phyloP scores from a whole-genome alignment of 2,888 invertebrate genomes.

The Theretra japonica region DNA sequence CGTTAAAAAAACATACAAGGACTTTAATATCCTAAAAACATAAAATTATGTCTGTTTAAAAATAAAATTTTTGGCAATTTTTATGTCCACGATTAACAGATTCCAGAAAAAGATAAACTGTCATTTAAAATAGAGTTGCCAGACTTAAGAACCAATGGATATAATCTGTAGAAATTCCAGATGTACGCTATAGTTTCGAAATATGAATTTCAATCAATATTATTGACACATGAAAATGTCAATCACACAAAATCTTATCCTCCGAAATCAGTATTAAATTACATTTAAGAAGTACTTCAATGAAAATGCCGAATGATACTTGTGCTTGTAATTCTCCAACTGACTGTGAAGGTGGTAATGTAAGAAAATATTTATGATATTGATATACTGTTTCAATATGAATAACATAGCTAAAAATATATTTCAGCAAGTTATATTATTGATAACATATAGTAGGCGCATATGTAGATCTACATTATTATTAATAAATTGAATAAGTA shows the following conservation, averaged over 20 bases:
- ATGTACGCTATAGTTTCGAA: background rate
- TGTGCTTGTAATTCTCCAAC: constrained; percentile 58
- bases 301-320: constrained; percentile 53
- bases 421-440: too few species aligned
- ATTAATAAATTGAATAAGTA: too few species aligned
- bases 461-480: too few species aligned
- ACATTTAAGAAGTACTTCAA: constrained; percentile 5
- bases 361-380: background rate
- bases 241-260: background rate
- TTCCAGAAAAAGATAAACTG: constrained; percentile 47
- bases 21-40: constrained; percentile 10
- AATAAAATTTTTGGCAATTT: background rate
- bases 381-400: too few species aligned
- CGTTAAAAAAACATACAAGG: background rate
- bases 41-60: background rate
- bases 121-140: background rate
- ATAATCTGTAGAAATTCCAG: background rate
- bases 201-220: background rate
- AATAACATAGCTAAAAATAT: too few species aligned
- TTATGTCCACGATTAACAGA: constrained; percentile 36
- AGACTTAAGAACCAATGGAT: background rate
- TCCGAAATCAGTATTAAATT: background rate
- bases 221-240: constrained; percentile 5
- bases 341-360: constrained; percentile 51
- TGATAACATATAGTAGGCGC: too few species aligned